phyloP scores from a whole-genome alignment of 1,140 invertebrate species.

The Solenopsis invicta region DNA sequence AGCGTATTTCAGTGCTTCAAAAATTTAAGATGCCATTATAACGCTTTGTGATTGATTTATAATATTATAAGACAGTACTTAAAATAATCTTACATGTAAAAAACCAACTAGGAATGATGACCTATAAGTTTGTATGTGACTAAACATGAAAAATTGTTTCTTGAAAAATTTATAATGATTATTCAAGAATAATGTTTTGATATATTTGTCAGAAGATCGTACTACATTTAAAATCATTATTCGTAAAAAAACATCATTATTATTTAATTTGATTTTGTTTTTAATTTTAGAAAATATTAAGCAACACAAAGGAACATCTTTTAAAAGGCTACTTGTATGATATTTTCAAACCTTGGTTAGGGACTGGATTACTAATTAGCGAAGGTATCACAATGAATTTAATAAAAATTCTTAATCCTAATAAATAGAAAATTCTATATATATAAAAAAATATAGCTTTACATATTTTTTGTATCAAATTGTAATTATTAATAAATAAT shows the following conservation, averaged over 20 bases:
- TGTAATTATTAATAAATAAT: no score
- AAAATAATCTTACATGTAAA: no score
- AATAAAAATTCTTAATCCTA: background rate
- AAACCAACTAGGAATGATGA: no score
- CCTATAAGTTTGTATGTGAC: no score
- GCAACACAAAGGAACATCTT: conserved; percentile 86
- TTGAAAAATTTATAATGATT: background rate
- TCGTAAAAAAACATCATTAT: background rate
- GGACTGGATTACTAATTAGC: conserved; percentile 1
- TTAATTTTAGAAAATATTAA: conserved; percentile 74
- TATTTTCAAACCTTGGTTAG: background rate
- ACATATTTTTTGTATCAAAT: background rate
- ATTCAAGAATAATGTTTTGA: background rate
- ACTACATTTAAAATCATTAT: background rate
- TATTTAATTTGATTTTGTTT: conserved; percentile 34
- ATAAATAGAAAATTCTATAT: background rate
- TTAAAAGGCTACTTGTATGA: conserved; percentile 87
- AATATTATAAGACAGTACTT: no score
- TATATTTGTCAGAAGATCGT: background rate
- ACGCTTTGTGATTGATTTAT: no score
- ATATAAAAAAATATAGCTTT: background rate
- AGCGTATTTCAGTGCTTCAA: background rate
- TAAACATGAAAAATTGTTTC: background rate
- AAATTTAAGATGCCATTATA: no score
- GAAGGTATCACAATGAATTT: background rate